Conservation (phyloP, 2,113 vertebrate genomes). For the Cephalopterus ornatus region DNA sequence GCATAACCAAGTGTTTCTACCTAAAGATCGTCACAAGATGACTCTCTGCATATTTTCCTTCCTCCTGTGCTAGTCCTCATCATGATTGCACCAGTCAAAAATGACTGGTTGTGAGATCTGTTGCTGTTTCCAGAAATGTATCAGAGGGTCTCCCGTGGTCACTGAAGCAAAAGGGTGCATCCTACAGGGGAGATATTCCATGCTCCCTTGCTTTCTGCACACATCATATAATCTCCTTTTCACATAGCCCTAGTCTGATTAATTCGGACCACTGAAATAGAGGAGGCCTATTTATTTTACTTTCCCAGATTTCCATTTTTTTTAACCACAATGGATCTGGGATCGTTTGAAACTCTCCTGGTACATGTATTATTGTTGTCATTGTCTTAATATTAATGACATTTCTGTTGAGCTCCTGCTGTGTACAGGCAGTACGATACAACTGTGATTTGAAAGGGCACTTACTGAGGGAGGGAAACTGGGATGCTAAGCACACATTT, state of each 20-base stretch:
- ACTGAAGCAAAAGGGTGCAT: neutral
- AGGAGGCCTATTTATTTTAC: neutral
- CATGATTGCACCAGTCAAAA: neutral
- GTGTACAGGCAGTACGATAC: neutral
- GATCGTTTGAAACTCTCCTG: neutral
- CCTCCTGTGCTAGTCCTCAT: neutral
- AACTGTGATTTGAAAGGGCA: conserved; percentile 12
- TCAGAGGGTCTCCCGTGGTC: neutral
- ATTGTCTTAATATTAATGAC: neutral
- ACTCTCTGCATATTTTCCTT: neutral
- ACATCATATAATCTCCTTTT: neutral
- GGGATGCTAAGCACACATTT: neutral
- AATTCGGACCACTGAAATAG: neutral
- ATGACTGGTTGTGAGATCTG: neutral
- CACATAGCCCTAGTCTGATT: neutral
- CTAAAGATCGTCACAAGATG: neutral
- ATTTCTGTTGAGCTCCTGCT: neutral
- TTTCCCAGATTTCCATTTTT: neutral
- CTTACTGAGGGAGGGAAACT: conserved; percentile 13
- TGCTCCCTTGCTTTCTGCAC: neutral
- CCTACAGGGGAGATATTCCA: neutral
- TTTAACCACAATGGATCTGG: neutral
- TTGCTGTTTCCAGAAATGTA: neutral
- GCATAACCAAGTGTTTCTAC: neutral
- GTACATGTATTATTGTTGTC: neutral